These are phyloP conservation scores for Doryteuthis pealeii DNA, from an alignment of 1,140 invertebrate genomes.

Conservation along the genomic window DNA sequence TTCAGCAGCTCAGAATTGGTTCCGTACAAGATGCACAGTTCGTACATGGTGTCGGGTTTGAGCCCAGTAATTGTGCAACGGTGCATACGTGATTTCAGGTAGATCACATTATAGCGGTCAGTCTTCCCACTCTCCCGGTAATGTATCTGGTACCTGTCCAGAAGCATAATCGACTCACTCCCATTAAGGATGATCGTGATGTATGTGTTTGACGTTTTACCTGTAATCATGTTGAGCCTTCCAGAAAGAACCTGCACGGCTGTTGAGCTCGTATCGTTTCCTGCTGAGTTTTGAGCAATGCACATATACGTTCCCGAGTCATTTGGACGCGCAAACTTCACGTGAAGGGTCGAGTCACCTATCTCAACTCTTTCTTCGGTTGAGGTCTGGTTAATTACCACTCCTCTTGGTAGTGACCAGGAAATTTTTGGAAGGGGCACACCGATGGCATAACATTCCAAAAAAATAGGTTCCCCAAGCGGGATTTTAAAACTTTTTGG, in stretches of 20 bases:
- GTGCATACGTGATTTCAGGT: conserved; percentile 39
- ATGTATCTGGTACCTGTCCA: conserved; percentile 58
- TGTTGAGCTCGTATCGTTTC: conserved; percentile 51
- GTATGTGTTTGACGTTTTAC: conserved; percentile 54
- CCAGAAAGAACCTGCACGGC: conserved; percentile 52
- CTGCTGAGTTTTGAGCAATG: conserved; percentile 42
- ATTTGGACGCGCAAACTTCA: conserved; percentile 39
- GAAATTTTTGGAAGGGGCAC: conserved; percentile 56
- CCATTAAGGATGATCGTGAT: conserved; percentile 62
- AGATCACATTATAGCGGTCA: conserved; percentile 34
- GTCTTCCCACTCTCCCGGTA: conserved; percentile 40
- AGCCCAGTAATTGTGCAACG: conserved; percentile 61
- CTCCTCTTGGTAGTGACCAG: conserved; percentile 61
- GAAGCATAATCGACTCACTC: conserved; percentile 52
- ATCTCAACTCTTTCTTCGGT: conserved; percentile 49
- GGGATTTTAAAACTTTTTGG: conserved; percentile 49
- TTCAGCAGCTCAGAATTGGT: conserved; percentile 45
- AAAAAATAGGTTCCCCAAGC: conserved; percentile 56
- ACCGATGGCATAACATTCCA: conserved; percentile 61
- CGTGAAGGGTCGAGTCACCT: conserved; percentile 47
- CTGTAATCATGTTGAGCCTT: conserved; percentile 55
- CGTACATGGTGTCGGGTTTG: conserved; percentile 57
- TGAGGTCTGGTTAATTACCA: conserved; percentile 44
- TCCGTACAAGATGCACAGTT: conserved; percentile 61
- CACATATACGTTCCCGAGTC: conserved; percentile 53